Evolutionary conservation across 2,888 invertebrate genomes (phyloP), one percentile per base, ranked within the genome.

Genomic region (Vannuccia rotundouncinata): DNA sequence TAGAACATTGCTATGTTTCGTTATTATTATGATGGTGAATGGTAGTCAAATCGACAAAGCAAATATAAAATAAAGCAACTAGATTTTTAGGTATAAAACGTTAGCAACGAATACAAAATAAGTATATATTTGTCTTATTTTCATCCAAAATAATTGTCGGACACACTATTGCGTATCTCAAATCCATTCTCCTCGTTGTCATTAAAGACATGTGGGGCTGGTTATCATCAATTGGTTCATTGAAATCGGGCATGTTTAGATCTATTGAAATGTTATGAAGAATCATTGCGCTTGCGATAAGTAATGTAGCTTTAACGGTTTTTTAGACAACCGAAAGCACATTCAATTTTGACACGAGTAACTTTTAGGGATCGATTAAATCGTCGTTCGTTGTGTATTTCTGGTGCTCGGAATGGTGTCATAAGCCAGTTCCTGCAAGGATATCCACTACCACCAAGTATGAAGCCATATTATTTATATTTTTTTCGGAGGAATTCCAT

Each of bases 31-130:
- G n/a, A n/a, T n/a, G n/a, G 25, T 66, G 5, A 5, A 66, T 66
- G 66, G 66, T 66, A 66, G 66, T 66, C 66, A 66, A 66, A 66
- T 66, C 22, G 66, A 22, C 66, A 66, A 66, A 66, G 66, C 66
- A 66, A 66, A 66, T 66, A 66, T 66, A 66, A 66, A 66, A 66
- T 66, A 66, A 66, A 66, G 66, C 66, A 66, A 66, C 66, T 66
- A 66, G 66, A 66, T 66, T 66, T 22, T 66, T 66, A 66, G 13
- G 66, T 66, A 66, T 66, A 66, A 66, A 66, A 66, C 66, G 66
- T 66, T 66, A 66, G 66, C 22, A 66, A 66, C 10, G 66, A 66
- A 66, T 66, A 66, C 66, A 66, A 66, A 66, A 66, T 66, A 66
- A 27, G 66, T 66, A 66, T 66, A 66, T 66, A 66, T 66, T 66